Evolutionary conservation across 1,140 invertebrate genomes (phyloP), one percentile per base, ranked within the genome.

Genomic region (Brevipalpus yothersi): DNA sequence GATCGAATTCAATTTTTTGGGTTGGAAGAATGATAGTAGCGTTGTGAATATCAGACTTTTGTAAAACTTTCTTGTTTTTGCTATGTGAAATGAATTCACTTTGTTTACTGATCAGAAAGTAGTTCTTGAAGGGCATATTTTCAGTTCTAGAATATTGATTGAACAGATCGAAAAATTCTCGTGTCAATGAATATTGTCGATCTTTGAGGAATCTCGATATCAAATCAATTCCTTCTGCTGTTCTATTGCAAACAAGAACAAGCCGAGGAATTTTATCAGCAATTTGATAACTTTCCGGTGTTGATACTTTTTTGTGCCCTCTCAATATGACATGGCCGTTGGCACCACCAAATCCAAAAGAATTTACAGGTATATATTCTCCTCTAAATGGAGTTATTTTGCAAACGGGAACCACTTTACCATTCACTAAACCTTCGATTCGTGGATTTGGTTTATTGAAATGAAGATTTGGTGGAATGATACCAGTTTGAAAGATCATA

Each of bases 341-440:
- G 31, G 90, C 86, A 55, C 93, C 93, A 60, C 93, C 93, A 74
- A 96, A 96, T 19, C 93, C 93, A 71, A 97, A 97, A 3, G 88
- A 94, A 72, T 95, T 97, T 1, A 96, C 67, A 8, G 79, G 91
- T 43, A 86, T 79, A 31, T 87, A 73, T n/a, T 86, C 86, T 19
- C 87, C 86, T 41, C 83, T 81, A 80, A 85, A 63, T 5, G 64
- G 63, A n/a, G 56, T 62, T 17, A 53, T 56, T 9, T 65, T 53
- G 19, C 40, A 58, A 13, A 68, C 64, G 45, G 82, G 79, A 75
- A 86, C 80, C 4, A 96, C 75, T 41, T 82, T 74, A 0, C 91
- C 92, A 69, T 95, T 87, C 41, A 69, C 2, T 11, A 66, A 43
- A 10, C 75, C 63, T 15, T 69, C 71, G 31, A 77, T 75, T 59